Evolutionary conservation across 2,888 invertebrate genomes (phyloP), one percentile per base, ranked within the genome.

Genomic region (Osedax fenrisi): DNA sequence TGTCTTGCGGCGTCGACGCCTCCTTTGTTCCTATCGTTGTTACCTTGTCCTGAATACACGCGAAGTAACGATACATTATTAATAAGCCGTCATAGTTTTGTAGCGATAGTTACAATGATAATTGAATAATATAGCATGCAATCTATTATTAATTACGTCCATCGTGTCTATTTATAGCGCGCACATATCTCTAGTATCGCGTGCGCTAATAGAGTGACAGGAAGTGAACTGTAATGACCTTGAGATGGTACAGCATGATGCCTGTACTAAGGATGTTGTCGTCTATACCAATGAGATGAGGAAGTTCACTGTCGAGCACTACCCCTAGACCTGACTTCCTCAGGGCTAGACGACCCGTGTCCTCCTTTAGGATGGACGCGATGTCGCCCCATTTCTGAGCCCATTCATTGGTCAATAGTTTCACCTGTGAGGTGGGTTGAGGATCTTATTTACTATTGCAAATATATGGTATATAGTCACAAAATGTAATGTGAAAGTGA

Each of bases 261-360:
- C 94, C 94, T 0, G 94, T 94, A 76, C 91, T 92, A 67, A 92
- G 88, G 67, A 91, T 86, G 84, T 94, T 92, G 81, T 93, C 93
- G 81, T 93, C 93, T 78, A 94, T 92, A 27, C 74, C 74, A 72
- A 94, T 91, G 2, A 94, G 88, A 86, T 94, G 94, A 0, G 94
- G 94, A 88, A 91, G 90, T 82, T 92, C 92, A 0, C 92, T 92
- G 74, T 82, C 81, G 2, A 82, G 62, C 5, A 76, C 74, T 17
- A 93, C 92, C 0, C 93, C 93, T 0, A 91, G 89, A 74, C 77
- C 77, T n/a, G 92, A 90, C 85, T 92, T 93, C 62, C 93, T 86
- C 75, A 94, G 85, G 0, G 92, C 93, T 26, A 94, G 85, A 2
- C 91, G 92, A 81, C 90, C 90, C 84, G 93, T 92, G 81, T 94